Evolutionary conservation across 1,140 invertebrate genomes (phyloP).

Genomic region (Pogonomyrmex barbatus): DNA sequence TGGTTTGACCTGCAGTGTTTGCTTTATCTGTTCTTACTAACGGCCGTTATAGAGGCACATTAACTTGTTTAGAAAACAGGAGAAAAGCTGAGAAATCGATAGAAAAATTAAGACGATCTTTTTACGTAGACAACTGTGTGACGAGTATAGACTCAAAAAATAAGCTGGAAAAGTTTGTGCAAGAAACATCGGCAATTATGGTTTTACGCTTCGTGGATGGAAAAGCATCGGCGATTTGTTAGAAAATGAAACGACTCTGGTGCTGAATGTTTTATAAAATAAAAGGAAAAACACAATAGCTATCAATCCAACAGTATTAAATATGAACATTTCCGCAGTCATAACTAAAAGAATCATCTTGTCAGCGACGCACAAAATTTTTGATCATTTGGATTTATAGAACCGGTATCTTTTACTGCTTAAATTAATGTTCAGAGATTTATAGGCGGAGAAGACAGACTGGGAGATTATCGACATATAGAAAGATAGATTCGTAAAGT

Average conservation of each 20-base stretch:
- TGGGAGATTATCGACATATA: not conserved
- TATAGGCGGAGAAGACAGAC: not conserved
- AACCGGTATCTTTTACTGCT: not conserved
- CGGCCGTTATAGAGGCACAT: constrained; percentile 72
- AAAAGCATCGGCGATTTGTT: constrained; percentile 26
- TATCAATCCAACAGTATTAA: constrained; percentile 37
- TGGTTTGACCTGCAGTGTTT: constrained; percentile 69
- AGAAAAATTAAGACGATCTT: constrained; percentile 46
- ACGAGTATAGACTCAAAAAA: constrained; percentile 54
- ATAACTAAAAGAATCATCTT: constrained; percentile 74
- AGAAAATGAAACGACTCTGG: constrained; percentile 4
- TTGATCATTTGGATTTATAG: not conserved
- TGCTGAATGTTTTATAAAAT: constrained; percentile 54
- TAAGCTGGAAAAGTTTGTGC: constrained; percentile 47
- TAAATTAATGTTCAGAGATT: not conserved
- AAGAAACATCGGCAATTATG: constrained; percentile 13
- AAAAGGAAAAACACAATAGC: constrained; percentile 44
- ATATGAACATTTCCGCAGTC: constrained; percentile 81
- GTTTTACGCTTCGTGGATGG: constrained; percentile 58
- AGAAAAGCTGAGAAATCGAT: not conserved
- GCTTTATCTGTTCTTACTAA: constrained; percentile 76
- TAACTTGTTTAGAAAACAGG: not conserved
- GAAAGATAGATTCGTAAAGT: not conserved
- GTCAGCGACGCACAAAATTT: not conserved
- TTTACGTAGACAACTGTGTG: constrained; percentile 70